A percentile compares a stretch with the other conserved stretches of the same genome.
Conservation (phyloP, 2,113 vertebrate genomes). For the Psephotus haematonotus region DNA sequence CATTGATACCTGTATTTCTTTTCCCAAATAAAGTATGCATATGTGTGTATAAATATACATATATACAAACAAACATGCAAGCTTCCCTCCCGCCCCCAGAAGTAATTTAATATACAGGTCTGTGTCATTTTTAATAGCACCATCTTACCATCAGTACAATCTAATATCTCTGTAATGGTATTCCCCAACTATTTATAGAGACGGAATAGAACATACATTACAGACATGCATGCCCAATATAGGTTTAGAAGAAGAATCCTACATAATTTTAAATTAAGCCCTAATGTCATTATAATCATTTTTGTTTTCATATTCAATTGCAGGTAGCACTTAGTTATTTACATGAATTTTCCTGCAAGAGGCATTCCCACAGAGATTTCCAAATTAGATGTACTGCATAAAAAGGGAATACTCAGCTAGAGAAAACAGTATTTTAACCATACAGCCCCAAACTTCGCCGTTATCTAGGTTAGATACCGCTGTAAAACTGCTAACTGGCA, state of each 20-base stretch:
- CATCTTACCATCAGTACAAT: constrained; percentile 43
- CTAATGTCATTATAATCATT: constrained; percentile 16
- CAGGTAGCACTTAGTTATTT: constrained; percentile 40
- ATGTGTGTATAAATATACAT: not conserved
- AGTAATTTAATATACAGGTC: constrained; percentile 36
- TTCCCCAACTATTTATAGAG: constrained; percentile 72
- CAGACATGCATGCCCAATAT: not conserved
- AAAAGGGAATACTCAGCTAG: not conserved
- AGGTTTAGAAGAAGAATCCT: not conserved
- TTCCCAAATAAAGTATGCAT: not conserved
- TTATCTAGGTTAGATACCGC: not conserved
- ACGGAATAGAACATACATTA: constrained; percentile 25
- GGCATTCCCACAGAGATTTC: constrained; percentile 60
- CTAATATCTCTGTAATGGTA: constrained; percentile 67
- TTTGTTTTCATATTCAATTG: constrained; percentile 33
- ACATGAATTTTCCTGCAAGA: constrained; percentile 31
- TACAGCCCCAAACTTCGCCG: not conserved
- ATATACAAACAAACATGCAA: not conserved
- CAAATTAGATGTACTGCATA: not conserved
- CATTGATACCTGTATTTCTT: not conserved
- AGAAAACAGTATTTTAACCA: not conserved
- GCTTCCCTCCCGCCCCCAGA: not conserved
- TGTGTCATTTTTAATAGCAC: constrained; percentile 54
- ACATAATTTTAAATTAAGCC: constrained; percentile 15
- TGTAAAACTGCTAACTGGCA: not conserved